Base-by-base conservation (phyloP, 2,888 invertebrate species). In the Cryptocheilus praepositus region DNA sequence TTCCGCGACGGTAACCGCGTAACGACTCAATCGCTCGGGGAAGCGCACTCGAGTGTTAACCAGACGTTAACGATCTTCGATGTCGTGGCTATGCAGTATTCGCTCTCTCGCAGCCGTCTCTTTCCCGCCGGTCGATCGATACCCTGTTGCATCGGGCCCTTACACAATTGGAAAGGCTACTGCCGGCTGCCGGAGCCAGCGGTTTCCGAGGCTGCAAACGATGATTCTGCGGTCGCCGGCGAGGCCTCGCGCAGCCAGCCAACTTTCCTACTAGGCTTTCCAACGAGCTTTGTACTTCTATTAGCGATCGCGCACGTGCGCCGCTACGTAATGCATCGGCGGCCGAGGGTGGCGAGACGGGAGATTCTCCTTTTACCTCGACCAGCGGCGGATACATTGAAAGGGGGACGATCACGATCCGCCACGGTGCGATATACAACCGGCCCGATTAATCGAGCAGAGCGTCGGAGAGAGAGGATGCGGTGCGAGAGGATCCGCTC, bases 291-390 rank as follows among this genome's bases (percentile, higher is more conserved):
- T 70, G 65, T 66, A 57, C 70, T 67, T 60, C 66, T 72, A 74
- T 74, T 77, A 76, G 59, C 67, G 69, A 59, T 71, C 67, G 71
- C 72, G 76, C 77, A 67, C 76, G 76, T 77, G 77, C 77, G 72
- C 75, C 60, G 64, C 46, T 63, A 67, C 60, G 71, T 61, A 70
- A 67, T 65, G 71, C 77, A 73, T 79, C 71, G 73, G 74, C 79
- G 79, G 79, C 82, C 77, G 82, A 71, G 64, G 72, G 70, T 62
- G 21, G 59, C 55, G 55, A 45, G 64, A 18, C 49, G 19, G 22
- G 51, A 36, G 51, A 36, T 51, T 51, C 22, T 13, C 61, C 61
- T 43, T 61, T 61, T 61, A 44, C 61, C 36, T 57, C 61, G 51
- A 57, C 43, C 46, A 52, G 36, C 11, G 11, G 3, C 36, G 36